These are phyloP conservation scores for Liasis olivaceus DNA, from an alignment of 2,797 vertebrate genomes.

Conservation along the genomic window DNA sequence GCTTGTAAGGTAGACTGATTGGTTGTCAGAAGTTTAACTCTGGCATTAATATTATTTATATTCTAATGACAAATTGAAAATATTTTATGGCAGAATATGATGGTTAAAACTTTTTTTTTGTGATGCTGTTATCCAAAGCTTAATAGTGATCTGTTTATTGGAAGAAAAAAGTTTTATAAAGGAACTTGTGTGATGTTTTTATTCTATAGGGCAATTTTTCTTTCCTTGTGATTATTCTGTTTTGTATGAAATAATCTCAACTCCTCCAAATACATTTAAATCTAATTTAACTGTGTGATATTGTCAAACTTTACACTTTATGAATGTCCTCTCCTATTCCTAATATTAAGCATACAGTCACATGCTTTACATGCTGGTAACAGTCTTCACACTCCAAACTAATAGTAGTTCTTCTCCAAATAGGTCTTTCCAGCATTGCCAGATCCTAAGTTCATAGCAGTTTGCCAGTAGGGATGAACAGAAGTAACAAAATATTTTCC, in stretches of 20 bases:
- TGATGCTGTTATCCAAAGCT: constrained; percentile 54
- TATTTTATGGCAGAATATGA: constrained; percentile 56
- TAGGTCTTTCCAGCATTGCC: constrained; percentile 61
- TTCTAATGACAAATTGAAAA: constrained; percentile 45
- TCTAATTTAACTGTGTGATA: not conserved
- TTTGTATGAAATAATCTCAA: not conserved
- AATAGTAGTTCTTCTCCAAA: constrained; percentile 63
- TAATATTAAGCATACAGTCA: constrained; percentile 59
- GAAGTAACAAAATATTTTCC: not conserved
- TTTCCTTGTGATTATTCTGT: constrained; percentile 23
- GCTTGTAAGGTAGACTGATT: not conserved
- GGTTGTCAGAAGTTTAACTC: constrained; percentile 53
- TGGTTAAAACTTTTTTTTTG: constrained; percentile 49
- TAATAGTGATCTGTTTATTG: constrained; percentile 27
- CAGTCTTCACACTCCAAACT: constrained; percentile 47
- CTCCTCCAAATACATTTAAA: not conserved
- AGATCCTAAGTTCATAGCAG: constrained; percentile 63
- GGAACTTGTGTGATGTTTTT: not conserved
- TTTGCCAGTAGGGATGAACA: constrained; percentile 65
- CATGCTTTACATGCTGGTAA: constrained; percentile 63
- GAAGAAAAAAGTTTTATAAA: constrained; percentile 39
- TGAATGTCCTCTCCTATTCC: constrained; percentile 50
- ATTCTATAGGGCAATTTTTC: not conserved
- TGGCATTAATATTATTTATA: constrained; percentile 66
- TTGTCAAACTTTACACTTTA: constrained; percentile 14